Conservation (phyloP, 2,797 vertebrate species). For the Acanthurus lineatus region DNA sequence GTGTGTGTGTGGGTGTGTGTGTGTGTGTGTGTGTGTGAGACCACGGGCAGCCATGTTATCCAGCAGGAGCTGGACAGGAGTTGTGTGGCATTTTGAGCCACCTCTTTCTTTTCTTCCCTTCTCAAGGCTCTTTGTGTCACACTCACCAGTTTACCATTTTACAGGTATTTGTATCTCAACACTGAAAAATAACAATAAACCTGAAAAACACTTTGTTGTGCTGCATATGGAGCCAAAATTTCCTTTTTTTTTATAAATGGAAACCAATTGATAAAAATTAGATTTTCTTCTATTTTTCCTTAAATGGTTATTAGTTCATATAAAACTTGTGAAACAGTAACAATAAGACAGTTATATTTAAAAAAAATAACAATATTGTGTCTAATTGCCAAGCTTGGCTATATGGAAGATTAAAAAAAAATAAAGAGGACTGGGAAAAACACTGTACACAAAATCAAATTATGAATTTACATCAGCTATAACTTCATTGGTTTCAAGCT, state of each 20-base stretch:
- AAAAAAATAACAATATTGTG: background rate
- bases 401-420: background rate
- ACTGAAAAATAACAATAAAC: background rate
- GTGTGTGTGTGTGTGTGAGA: slow-evolving; percentile 1
- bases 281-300: background rate
- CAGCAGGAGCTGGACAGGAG: slow-evolving; percentile 32
- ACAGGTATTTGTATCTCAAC: background rate
- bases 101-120: background rate
- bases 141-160: background rate
- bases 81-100: slow-evolving; percentile 37
- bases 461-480: background rate
- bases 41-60: slow-evolving; percentile 43
- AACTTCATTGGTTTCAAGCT: background rate
- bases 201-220: background rate
- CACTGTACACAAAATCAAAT: background rate
- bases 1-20: slow-evolving; percentile 4
- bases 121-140: background rate
- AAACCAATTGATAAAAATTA: background rate
- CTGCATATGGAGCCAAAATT: background rate
- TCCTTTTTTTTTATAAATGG: background rate
- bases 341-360: background rate
- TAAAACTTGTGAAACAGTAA: too few species aligned
- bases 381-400: background rate
- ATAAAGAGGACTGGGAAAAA: background rate
- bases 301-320: background rate